Evolutionary conservation across 2,113 vertebrate genomes (phyloP), one percentile per base, ranked within the genome.

Genomic region (Actinemys pallida): DNA sequence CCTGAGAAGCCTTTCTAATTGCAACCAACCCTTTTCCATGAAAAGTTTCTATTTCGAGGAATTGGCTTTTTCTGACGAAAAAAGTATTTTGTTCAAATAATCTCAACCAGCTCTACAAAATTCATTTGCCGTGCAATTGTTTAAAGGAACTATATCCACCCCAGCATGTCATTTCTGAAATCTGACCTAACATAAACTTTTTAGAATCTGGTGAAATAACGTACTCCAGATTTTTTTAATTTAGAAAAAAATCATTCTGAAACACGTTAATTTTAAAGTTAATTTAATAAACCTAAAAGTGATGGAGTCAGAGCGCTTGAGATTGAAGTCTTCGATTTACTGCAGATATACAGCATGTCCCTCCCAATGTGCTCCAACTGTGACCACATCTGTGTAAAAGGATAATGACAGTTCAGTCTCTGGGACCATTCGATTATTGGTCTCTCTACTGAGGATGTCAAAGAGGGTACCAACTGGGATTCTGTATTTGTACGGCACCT

Each of bases 341-440:
- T 81, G 93, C 96, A 97, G 95, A 89, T 94, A 95, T 94, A 80
- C 96, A 95, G 95, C 92, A 95, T 97, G 94, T 87, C 96, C 96
- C 95, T 87, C 83, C 49, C 3, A 0, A 1, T 95, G 90, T 94
- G 95, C 93, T 84, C 97, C 95, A 92, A 94, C 95, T 96, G 96
- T 84, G 95, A 91, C 89, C n/a, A 3, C 81, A 92, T 93, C 93
- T 91, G n/a, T 88, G 88, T 90, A 29, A 59, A 59, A 91, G 39
- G 86, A 91, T 90, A 96, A 96, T 93, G 94, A 83, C 31, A 6
- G 81, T 3, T 53, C 83, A 91, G 90, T 93, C 94, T 94, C 89
- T 42, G 69, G 95, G 93, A 94, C 96, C 95, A 91, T 93, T 88
- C 95, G 79, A 92, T 96, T 96, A 96, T 52, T 95, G 96, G 96